Evolutionary conservation across 2,113 vertebrate genomes (phyloP), one percentile per base, ranked within the genome.

Genomic region (Brachionichthys hirsutus): DNA sequence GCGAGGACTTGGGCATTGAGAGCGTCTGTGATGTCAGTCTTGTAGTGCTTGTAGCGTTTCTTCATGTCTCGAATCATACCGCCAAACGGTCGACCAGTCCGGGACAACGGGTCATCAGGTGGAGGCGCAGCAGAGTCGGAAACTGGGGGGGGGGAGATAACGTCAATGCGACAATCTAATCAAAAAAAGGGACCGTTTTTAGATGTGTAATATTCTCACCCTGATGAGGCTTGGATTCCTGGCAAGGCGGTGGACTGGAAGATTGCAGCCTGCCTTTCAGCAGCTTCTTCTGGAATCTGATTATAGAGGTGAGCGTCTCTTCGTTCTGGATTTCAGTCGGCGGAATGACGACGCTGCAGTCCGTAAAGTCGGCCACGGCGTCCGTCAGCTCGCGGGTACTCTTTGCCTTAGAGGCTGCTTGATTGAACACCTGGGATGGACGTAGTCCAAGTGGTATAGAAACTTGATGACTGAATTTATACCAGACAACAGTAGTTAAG

Each of bases 1-100:
- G 97, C 94, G 59, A 99, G 80, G 57, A 94, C 95, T 83, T 98
- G 96, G 1, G 90, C 62, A 15, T 86, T 95, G 1, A 95, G 71
- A 0, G 94, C 95, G 0, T 99, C 96, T 0, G 79, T 94, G 87
- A 98, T 91, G 86, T 98, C 96, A 3, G 94, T 97, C 72, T 92
- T 87, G 12, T 98, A 99, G 69, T 92, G 83, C 50, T 92, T 91
- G 84, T 95, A 97, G 8, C 97, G 95, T 10, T 93, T 91, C 73
- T 87, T 81, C 36, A 96, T 75, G 84, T 98, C 97, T 50, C 86
- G 74, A 12, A 93, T 90, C 84, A 98, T 78, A 15, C 97, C 97
- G 15, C 97, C 96, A 0, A 98, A 99, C 0, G 92, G 89, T 2
- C 24, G 52, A 35, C 94, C 87, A 0, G 96, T 97, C 22, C 94